These are phyloP conservation scores for Plecotus auritus DNA, from an alignment of 2,113 vertebrate species.

Conservation along the genomic window DNA sequence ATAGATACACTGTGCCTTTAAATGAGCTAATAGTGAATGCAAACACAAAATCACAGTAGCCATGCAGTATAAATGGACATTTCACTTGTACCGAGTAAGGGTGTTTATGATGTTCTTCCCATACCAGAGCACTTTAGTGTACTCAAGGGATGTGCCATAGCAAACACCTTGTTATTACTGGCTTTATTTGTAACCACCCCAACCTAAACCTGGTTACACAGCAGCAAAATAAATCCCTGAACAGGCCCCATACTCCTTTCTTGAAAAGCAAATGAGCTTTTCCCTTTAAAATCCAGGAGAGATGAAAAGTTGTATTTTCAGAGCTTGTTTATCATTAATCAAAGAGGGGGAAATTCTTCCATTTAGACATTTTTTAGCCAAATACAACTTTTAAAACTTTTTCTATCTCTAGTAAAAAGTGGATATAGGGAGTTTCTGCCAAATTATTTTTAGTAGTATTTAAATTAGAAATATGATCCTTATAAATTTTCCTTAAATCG, in stretches of 20 bases:
- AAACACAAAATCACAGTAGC: slow-evolving; percentile 58
- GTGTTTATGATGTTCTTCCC: slow-evolving; percentile 47
- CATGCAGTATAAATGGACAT: background rate
- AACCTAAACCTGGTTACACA: slow-evolving; percentile 8
- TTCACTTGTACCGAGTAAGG: slow-evolving; percentile 14
- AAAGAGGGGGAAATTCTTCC: background rate
- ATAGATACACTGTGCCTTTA: slow-evolving; percentile 56
- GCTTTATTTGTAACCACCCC: slow-evolving; percentile 13
- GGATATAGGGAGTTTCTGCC: background rate
- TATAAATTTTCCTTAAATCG: background rate
- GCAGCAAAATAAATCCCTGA: slow-evolving; percentile 57
- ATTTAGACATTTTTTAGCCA: slow-evolving; percentile 15
- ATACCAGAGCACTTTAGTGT: background rate
- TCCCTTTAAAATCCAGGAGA: slow-evolving; percentile 5
- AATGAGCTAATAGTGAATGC: slow-evolving; percentile 72
- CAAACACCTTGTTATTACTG: slow-evolving; percentile 43
- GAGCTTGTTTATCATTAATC: background rate
- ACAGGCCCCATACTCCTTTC: slow-evolving; percentile 56
- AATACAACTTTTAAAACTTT: slow-evolving; percentile 66
- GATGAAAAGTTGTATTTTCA: slow-evolving; percentile 25
- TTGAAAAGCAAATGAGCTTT: slow-evolving; percentile 43
- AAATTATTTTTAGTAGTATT: background rate
- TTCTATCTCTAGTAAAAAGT: background rate
- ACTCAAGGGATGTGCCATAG: background rate
- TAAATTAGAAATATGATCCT: background rate